phyloP scores from a whole-genome alignment of 2,888 invertebrate genomes.

The Eilema griseolum region DNA sequence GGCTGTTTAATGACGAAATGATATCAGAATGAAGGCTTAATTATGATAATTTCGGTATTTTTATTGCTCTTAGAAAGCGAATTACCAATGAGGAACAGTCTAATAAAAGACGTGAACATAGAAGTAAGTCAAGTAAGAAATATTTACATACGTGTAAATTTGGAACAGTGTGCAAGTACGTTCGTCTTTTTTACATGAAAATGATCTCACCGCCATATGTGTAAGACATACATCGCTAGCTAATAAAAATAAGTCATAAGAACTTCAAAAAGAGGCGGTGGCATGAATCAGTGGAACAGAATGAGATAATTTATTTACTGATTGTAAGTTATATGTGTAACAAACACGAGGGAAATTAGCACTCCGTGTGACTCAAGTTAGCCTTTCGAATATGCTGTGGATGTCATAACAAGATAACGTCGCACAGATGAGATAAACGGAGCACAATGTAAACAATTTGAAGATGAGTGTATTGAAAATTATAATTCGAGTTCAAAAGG shows the following conservation, averaged over 20 bases:
- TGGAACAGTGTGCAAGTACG: constrained; percentile 44
- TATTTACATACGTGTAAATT: constrained; percentile 47
- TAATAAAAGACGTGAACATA: constrained; percentile 27
- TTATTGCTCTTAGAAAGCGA: constrained; percentile 46
- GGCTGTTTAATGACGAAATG: constrained; percentile 45
- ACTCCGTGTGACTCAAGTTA: constrained; percentile 26
- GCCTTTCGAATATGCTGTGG: constrained; percentile 24
- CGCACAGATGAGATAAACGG: constrained; percentile 29
- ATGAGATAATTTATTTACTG: constrained; percentile 31
- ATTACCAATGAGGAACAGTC: constrained; percentile 31
- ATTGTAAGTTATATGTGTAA: constrained; percentile 17
- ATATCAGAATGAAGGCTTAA: constrained; percentile 45
- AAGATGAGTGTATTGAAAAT: neutral
- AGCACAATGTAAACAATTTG: constrained; percentile 11
- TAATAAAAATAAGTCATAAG: constrained; percentile 43
- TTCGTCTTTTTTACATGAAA: constrained; percentile 53
- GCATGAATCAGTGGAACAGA: constrained; percentile 36
- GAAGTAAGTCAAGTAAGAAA: constrained; percentile 22
- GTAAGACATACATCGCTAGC: constrained; percentile 49
- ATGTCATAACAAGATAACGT: constrained; percentile 31
- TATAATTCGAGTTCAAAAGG: neutral
- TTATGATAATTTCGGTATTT: constrained; percentile 45
- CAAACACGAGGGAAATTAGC: constrained; percentile 21
- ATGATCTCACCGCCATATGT: constrained; percentile 69
- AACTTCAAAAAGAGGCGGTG: constrained; percentile 20